Conservation (phyloP, 2,113 vertebrate species). For the Phodopus roborovskii region DNA sequence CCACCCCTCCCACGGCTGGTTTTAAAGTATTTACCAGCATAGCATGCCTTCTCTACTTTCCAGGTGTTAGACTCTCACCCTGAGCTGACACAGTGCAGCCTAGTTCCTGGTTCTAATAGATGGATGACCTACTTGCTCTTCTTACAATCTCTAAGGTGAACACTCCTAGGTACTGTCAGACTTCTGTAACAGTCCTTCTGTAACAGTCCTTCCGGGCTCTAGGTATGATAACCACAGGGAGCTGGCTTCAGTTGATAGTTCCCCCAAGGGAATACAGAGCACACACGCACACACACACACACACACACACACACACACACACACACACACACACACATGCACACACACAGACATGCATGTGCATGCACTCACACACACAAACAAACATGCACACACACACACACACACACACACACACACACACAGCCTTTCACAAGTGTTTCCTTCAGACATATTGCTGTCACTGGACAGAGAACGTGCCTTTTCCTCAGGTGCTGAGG, state of each 20-base stretch:
- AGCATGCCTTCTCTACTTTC: too few species aligned
- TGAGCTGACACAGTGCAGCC: not conserved
- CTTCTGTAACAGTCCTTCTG: not conserved
- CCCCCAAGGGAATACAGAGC: not conserved
- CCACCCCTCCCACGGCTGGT: not conserved
- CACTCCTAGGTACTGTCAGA: not conserved
- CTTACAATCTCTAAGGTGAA: not conserved
- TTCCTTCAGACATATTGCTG: not conserved
- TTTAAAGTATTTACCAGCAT: not conserved
- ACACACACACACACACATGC: too few species aligned
- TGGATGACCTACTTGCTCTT: not conserved
- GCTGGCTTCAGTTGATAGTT: not conserved
- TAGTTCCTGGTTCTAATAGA: not conserved
- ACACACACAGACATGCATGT: too few species aligned
- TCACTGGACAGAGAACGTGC: not conserved
- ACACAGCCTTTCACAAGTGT: not conserved
- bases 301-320: too few species aligned
- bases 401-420: too few species aligned
- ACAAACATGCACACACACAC: too few species aligned
- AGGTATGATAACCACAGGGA: not conserved
- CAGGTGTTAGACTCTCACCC: not conserved
- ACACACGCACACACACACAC: too few species aligned
- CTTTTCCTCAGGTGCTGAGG: constrained; percentile 3
- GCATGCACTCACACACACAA: too few species aligned
- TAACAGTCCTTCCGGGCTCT: not conserved